Percentiles rank a stretch among this genome's conserved stretches.
phyloP scores from a whole-genome alignment of 2,113 vertebrate species.

The human region GRCh38 chr15:65559001-65559500 shows the following conservation, averaged over 20 bases:
- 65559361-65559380: background rate
- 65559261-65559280: background rate
- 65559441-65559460: background rate
- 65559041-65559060: background rate
- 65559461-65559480: background rate
- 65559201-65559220: background rate
- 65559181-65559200: background rate
- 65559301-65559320: background rate
- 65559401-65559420: background rate
- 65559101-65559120: background rate
- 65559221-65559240: background rate
- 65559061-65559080: background rate
- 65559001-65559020: background rate
- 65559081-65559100: background rate
- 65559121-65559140: background rate
- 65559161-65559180: background rate
- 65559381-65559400: background rate
- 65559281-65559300: background rate
- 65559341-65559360: background rate
- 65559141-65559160: background rate
- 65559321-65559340: background rate
- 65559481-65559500: background rate
- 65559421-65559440: background rate
- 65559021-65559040: background rate
- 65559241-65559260: background rate